A percentile compares a stretch with the other conserved stretches of the same genome.
phyloP scores from a whole-genome alignment of 2,888 invertebrate species.

The Melinopterus prodromus region DNA sequence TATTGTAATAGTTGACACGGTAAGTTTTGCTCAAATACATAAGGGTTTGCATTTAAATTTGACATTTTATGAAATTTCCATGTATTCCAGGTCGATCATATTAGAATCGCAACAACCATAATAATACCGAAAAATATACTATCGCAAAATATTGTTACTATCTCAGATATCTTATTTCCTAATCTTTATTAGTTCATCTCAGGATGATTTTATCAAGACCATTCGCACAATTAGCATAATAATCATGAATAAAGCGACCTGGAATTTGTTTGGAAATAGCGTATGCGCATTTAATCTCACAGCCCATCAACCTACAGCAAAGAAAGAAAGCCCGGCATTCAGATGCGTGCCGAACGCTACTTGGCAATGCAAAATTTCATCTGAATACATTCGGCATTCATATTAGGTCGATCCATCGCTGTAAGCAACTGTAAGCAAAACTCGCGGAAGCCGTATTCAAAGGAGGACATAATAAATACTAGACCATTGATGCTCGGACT shows the following conservation, averaged over 20 bases:
- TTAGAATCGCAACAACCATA: no score
- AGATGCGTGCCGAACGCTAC: neutral
- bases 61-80: no score
- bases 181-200: no score
- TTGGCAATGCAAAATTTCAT: slow-evolving; percentile 4
- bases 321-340: neutral
- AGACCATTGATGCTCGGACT: neutral
- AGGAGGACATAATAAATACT: neutral
- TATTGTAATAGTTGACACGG: no score
- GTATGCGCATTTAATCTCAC: neutral
- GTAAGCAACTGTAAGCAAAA: neutral
- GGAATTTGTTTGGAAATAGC: neutral
- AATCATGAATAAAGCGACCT: neutral
- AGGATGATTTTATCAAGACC: no score
- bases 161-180: no score
- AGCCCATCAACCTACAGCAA: neutral
- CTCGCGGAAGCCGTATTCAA: slow-evolving; percentile 4
- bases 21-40: no score
- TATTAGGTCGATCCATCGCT: neutral
- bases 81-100: no score
- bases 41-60: no score
- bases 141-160: no score
- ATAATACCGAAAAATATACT: no score
- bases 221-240: no score
- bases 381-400: neutral